Conservation (phyloP, 1,140 invertebrate species). For the Diachasma alloeum region DNA sequence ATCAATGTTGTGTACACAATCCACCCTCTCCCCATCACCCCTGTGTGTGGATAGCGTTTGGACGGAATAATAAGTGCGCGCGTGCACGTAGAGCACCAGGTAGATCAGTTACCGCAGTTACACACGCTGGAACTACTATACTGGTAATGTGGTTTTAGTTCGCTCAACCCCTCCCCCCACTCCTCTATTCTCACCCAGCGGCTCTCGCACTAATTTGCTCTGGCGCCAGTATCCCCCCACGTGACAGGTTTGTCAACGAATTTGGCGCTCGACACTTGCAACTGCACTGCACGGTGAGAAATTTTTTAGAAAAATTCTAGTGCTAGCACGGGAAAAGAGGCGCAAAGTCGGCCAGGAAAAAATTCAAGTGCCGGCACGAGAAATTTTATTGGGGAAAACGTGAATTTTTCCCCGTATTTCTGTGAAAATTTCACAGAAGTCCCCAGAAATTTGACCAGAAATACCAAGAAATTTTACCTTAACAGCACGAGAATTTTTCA, state of each 20-base stretch:
- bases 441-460: no score
- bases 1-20: background rate
- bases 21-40: background rate
- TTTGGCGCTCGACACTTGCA: background rate
- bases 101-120: slow-evolving; percentile 34
- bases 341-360: no score
- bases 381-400: no score
- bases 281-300: no score
- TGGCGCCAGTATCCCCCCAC: slow-evolving; percentile 9
- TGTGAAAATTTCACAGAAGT: no score
- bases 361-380: no score
- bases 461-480: no score
- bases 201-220: slow-evolving; percentile 26
- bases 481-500: no score
- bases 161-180: slow-evolving; percentile 10
- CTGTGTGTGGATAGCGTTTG: background rate
- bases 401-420: no score
- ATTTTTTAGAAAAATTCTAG: no score
- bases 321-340: no score
- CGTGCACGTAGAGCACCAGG: slow-evolving; percentile 25
- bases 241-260: slow-evolving; percentile 33
- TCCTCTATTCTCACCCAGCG: background rate
- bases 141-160: slow-evolving; percentile 36
- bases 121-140: background rate
- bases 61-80: slow-evolving; percentile 34